Base-by-base conservation (phyloP, 2,888 invertebrate genomes). In the Phaedon cochleariae region DNA sequence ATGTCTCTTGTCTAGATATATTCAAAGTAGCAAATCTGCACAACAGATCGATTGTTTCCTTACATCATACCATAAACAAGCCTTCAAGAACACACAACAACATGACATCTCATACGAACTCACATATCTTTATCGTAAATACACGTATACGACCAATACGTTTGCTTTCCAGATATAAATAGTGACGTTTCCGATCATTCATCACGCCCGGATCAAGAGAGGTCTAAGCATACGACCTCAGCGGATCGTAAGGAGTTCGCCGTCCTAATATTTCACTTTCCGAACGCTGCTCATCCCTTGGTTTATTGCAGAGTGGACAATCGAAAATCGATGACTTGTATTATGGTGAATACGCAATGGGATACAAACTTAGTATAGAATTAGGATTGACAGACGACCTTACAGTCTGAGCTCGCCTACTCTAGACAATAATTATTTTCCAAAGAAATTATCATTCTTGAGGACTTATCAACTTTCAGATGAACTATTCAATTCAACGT, bases 151-250 rank as follows among this genome's bases (percentile, higher is more conserved):
- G 34, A 57, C 57, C 57, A 49, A 65, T 67, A 34, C 26, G 49
- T 41, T 41, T 12, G 64, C 64, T 59, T 55, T 52, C 58, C 15
- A 59, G 67, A 53, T 63, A 70, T 70, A 70, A 68, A 70, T 68
- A 64, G 59, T 59, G 46, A 48, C 65, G 49, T 57, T 68, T 65
- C 68, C 68, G 65, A 70, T 70, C 70, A 66, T 70, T 66, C 60
- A 70, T 70, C 70, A 68, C 64, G 59, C 57, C 63, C 63, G 49
- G 67, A 63, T 67, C 64, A 67, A 51, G 58, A 49, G 31, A 61
- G 63, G 59, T 52, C 63, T 59, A 26, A 52, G 60, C 55, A 54
- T 61, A 61, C 57, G 61, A 57, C 57, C 57, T 29, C 26, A 45
- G 20, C 21, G 46, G 26, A 52, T 52, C 59, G 58, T 67, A 67